Percentiles rank a stretch among this genome's conserved stretches.
Evolutionary conservation across 1,140 invertebrate genomes (phyloP).

Genomic region (Drosophila neocordata): DNA sequence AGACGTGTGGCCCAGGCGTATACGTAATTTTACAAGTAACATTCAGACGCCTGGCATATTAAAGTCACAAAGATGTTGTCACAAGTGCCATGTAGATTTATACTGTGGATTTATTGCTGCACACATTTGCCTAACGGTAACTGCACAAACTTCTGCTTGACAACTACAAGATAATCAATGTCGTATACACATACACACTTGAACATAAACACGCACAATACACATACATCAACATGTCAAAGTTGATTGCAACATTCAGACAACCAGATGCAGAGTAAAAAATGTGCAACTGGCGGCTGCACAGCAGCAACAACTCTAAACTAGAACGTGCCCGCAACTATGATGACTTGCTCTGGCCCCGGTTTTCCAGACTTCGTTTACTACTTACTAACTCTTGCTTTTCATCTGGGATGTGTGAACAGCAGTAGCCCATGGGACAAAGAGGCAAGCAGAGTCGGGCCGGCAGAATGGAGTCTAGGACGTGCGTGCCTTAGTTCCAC

Average conservation of each 20-base stretch:
- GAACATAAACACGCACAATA: neutral
- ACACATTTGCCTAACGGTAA: slow-evolving; percentile 45
- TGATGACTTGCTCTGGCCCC: slow-evolving; percentile 15
- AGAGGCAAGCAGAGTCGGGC: slow-evolving; percentile 1
- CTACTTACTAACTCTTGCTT: slow-evolving; percentile 1
- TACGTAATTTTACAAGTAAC: slow-evolving; percentile 47
- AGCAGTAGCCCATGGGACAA: neutral
- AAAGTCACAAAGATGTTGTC: slow-evolving; percentile 43
- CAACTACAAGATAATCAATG: slow-evolving; percentile 73
- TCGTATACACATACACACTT: slow-evolving; percentile 48
- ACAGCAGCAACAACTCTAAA: slow-evolving; percentile 19
- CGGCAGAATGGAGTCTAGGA: slow-evolving; percentile 14
- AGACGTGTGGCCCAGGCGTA: slow-evolving; percentile 15
- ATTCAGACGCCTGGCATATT: slow-evolving; percentile 27
- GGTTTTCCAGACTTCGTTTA: neutral
- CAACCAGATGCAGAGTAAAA: slow-evolving; percentile 18
- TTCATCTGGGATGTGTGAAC: slow-evolving; percentile 16
- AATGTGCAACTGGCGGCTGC: slow-evolving; percentile 52
- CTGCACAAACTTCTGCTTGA: slow-evolving; percentile 22
- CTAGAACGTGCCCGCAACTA: slow-evolving; percentile 46
- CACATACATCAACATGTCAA: slow-evolving; percentile 52
- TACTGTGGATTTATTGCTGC: slow-evolving; percentile 52
- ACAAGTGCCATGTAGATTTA: slow-evolving; percentile 46
- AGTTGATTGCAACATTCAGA: slow-evolving; percentile 68
- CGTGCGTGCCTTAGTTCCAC: slow-evolving; percentile 60